These are phyloP conservation scores for Octomys mimax DNA, from an alignment of 2,797 vertebrate genomes.

Conservation along the genomic window DNA sequence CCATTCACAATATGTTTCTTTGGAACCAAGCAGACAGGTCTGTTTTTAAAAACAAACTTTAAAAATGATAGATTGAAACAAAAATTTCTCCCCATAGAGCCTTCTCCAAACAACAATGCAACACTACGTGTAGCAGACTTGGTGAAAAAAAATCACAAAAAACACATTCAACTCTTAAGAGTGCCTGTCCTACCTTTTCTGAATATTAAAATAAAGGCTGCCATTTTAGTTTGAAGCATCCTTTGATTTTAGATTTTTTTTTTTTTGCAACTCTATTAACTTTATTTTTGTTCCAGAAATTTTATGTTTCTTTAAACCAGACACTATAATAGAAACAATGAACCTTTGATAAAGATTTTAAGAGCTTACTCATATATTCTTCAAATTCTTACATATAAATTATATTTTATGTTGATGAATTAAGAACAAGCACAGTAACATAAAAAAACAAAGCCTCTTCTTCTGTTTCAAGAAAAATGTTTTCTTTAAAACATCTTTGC, in stretches of 20 bases:
- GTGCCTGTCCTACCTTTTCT: neutral
- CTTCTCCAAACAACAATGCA: constrained; percentile 42
- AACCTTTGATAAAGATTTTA: constrained; percentile 31
- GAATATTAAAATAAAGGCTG: constrained; percentile 4
- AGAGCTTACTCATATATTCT: constrained; percentile 37
- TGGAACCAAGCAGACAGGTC: neutral
- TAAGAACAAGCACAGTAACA: constrained; percentile 59
- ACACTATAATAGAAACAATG: neutral
- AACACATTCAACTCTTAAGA: neutral
- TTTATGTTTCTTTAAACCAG: constrained; percentile 42
- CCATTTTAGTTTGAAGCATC: neutral
- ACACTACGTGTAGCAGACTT: neutral
- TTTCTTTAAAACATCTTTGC: neutral
- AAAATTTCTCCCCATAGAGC: constrained; percentile 30
- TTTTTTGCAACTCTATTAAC: neutral
- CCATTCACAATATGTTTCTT: neutral
- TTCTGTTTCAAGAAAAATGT: neutral
- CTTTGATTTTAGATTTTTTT: neutral
- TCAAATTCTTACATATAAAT: constrained; percentile 41
- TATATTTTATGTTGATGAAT: constrained; percentile 2
- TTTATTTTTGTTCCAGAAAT: too few relatives aligned
- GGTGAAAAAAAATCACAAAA: neutral
- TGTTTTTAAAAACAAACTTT: constrained; percentile 43
- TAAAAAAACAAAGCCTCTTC: constrained; percentile 34
- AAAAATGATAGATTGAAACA: constrained; percentile 49